Evolutionary conservation across 2,888 invertebrate genomes (phyloP).

Genomic region (Steinernema carpocapsae): DNA sequence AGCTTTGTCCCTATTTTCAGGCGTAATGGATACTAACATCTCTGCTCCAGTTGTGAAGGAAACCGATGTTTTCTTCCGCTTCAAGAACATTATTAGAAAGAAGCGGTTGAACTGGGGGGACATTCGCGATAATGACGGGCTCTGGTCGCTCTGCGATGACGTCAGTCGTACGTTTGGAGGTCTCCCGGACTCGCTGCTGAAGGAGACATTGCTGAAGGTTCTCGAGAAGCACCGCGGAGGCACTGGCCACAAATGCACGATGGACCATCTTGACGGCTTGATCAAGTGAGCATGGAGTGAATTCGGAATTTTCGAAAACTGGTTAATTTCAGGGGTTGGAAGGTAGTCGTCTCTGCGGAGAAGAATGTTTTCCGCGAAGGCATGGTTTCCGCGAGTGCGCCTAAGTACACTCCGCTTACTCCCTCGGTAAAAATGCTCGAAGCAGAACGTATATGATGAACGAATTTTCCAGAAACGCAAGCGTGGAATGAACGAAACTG

Average conservation of each 20-base stretch:
- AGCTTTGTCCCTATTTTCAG: no score
- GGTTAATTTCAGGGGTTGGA: not conserved
- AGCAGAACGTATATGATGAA: no score
- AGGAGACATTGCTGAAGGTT: constrained; percentile 48
- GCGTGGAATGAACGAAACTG: not conserved
- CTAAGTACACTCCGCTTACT: not conserved
- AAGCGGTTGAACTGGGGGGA: constrained; percentile 51
- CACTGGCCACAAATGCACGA: constrained; percentile 48
- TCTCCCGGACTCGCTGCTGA: constrained; percentile 53
- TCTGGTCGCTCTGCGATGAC: constrained; percentile 44
- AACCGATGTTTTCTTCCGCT: not conserved
- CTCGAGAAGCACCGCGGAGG: constrained; percentile 46
- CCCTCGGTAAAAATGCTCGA: not conserved
- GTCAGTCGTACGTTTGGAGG: constrained; percentile 48
- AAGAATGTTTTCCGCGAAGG: not conserved
- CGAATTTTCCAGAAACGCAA: not conserved
- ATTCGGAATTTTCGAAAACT: not conserved
- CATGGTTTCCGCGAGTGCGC: not conserved
- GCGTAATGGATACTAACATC: no score
- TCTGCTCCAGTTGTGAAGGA: not conserved
- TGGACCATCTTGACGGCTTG: constrained; percentile 47
- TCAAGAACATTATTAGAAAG: constrained; percentile 43
- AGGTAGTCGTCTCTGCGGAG: not conserved
- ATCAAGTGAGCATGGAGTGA: constrained; percentile 31
- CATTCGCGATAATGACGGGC: constrained; percentile 45